These are phyloP conservation scores for Calyptomena viridis DNA, from an alignment of 2,113 vertebrate genomes.

Conservation along the genomic window DNA sequence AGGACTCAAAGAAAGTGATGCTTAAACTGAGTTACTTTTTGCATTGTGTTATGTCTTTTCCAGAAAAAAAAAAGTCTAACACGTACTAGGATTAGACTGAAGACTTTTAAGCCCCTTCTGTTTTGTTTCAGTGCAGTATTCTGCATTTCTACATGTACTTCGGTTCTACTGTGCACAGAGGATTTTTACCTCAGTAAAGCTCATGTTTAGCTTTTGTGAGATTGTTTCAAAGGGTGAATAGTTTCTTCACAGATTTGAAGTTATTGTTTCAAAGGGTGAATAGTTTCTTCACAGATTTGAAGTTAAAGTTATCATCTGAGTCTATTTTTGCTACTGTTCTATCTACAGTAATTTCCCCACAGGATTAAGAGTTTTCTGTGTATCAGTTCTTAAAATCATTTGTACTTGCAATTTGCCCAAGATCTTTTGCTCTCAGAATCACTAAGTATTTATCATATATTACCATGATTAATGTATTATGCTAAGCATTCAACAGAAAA, in stretches of 20 bases:
- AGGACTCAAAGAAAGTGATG: neutral
- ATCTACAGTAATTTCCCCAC: neutral
- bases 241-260: conserved; percentile 3
- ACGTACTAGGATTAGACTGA: neutral
- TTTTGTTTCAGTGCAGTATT: neutral
- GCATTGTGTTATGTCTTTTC: neutral
- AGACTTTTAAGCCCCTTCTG: neutral
- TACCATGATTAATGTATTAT: neutral
- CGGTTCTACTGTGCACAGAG: neutral
- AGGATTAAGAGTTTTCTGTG: neutral
- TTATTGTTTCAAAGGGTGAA: neutral
- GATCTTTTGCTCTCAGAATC: neutral
- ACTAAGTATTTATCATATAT: conserved; percentile 12
- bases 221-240: neutral
- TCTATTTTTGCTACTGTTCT: neutral
- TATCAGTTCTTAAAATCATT: neutral
- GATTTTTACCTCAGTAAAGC: neutral
- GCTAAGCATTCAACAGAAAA: neutral
- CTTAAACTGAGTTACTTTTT: neutral
- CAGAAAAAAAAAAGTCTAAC: neutral
- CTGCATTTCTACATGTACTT: neutral
- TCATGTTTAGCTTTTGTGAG: neutral
- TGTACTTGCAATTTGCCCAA: neutral
- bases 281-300: conserved; percentile 11
- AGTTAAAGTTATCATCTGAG: neutral